Evolutionary conservation across 2,888 invertebrate species (phyloP), one percentile per base, ranked within the genome.

Genomic region (Andrena bicolor): DNA sequence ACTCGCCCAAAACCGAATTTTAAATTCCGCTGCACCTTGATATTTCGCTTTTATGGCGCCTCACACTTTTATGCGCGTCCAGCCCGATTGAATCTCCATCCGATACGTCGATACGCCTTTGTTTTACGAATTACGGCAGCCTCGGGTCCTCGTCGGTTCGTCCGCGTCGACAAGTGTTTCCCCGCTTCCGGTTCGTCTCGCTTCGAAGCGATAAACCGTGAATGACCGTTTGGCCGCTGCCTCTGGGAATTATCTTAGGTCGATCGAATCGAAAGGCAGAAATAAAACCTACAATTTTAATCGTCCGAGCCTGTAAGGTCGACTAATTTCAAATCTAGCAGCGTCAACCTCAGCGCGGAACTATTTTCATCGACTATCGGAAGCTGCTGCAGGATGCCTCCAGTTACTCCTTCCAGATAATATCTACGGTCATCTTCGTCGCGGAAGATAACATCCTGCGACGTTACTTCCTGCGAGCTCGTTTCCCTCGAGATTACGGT

Each of bases 11-110:
- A 13, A 23, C 16, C 49, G 61, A 61, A 61, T 49, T 71, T 49
- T 61, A 23, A 20, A 61, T 63, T 8, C 49, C 2, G 26, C 49
- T 49, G 53, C 10, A 26, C 10, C 72, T 56, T 20, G 70, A 68
- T 60, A 74, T 51, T 20, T 74, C 48, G 56, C n/a, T 49, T 66
- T 66, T 69, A 73, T 61, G 64, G 60, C 35, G 65, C 41, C 30
- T 13, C n/a, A 8, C 51, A 64, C 20, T 66, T 75, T 77, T 83
- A 83, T 75, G 32, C 63, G 35, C 41, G 32, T 23, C 51, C 65
- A 73, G 61, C 16, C 30, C 60, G 68, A 82, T 71, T 64, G 82
- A 72, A 83, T 75, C 64, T 75, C 71, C 66, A 83, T 81, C 51
- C 66, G n/a, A 66, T 23, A 23, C 68, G 53, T 74, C 49, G 60